Percentiles rank a stretch among this genome's conserved stretches.
Evolutionary conservation across 2,888 invertebrate species (phyloP).

Genomic region (Diogma glabrata): DNA sequence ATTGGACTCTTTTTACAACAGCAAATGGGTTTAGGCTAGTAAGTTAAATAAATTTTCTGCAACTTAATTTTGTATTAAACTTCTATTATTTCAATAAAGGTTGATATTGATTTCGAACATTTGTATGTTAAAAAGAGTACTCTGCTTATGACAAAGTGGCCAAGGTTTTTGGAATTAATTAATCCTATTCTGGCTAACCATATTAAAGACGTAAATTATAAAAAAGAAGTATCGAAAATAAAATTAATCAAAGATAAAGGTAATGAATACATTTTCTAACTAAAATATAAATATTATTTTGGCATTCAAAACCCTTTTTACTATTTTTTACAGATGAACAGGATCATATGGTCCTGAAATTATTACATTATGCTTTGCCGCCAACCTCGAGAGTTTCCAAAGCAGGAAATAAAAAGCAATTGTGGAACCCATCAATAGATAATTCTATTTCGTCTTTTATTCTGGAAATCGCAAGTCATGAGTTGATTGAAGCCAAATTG

Average conservation of each 20-base stretch:
- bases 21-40: background rate
- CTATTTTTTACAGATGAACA: background rate
- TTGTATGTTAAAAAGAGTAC: background rate
- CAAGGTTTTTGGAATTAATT: background rate
- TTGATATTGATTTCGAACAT: background rate
- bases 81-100: background rate
- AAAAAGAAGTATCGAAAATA: slow-evolving; percentile 1
- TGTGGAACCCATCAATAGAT: background rate
- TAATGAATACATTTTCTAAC: too few species aligned
- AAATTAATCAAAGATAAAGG: too few species aligned
- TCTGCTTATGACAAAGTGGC: background rate
- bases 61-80: background rate
- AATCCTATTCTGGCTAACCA: background rate
- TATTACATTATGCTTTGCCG: background rate
- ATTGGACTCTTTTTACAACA: background rate
- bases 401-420: background rate
- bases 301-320: too few species aligned
- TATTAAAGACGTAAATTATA: background rate
- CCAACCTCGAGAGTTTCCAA: background rate
- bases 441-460: slow-evolving; percentile 1
- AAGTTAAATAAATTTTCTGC: background rate
- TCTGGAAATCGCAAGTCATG: background rate
- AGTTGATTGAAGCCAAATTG: background rate
- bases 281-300: too few species aligned
- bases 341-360: background rate